Conservation (phyloP, 2,888 invertebrate genomes). For the Cyclophora albipunctata region DNA sequence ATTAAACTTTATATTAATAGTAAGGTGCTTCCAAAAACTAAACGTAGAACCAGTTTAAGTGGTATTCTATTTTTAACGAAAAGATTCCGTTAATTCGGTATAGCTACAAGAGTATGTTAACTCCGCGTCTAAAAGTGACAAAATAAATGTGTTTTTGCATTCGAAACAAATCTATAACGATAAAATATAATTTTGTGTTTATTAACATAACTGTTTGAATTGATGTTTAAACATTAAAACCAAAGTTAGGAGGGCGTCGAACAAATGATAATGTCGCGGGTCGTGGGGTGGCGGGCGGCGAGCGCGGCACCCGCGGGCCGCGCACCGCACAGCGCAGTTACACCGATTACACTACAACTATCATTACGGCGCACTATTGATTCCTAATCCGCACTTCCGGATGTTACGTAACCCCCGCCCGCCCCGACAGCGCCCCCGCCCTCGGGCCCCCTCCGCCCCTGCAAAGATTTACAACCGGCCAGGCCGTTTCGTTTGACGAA, state of each 20-base stretch:
- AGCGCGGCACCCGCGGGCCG: conserved; percentile 20
- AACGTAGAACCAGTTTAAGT: too few species aligned
- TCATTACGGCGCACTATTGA: conserved; percentile 74
- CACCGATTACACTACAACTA: conserved; percentile 67
- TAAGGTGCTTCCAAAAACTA: too few species aligned
- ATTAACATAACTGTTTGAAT: too few species aligned
- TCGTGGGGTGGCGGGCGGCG: not conserved
- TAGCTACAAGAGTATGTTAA: too few species aligned
- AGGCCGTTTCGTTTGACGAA: conserved; percentile 61
- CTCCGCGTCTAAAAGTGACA: too few species aligned
- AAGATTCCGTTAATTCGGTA: too few species aligned
- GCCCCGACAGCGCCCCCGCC: conserved; percentile 21
- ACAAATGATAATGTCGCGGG: not conserved
- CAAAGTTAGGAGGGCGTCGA: too few species aligned
- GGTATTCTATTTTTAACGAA: too few species aligned
- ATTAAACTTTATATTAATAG: too few species aligned
- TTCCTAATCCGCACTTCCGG: conserved; percentile 76
- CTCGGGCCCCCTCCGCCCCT: conserved; percentile 24
- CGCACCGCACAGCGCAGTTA: conserved; percentile 61
- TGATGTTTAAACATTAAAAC: too few species aligned
- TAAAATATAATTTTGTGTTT: too few species aligned
- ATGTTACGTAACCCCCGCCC: conserved; percentile 61
- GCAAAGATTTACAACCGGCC: conserved; percentile 64
- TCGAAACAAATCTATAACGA: not conserved
- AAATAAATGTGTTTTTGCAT: too few species aligned